A percentile compares a stretch with the other conserved stretches of the same genome.
These are phyloP conservation scores for Alectoris magna DNA, from an alignment of 2,797 vertebrate genomes.

Conservation along the genomic window DNA sequence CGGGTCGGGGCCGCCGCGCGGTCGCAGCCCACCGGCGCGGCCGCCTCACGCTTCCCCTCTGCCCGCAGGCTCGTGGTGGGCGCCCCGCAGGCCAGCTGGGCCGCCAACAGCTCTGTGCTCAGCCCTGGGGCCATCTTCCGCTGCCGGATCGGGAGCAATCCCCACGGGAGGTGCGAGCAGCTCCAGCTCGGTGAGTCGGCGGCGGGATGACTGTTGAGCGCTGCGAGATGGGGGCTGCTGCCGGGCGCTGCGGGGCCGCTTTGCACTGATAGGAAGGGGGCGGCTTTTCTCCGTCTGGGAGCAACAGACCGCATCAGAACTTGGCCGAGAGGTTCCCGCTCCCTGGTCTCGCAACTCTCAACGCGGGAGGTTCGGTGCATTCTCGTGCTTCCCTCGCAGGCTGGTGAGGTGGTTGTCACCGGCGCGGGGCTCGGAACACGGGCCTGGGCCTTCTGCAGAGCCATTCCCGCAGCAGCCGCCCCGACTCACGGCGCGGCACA, in stretches of 20 bases:
- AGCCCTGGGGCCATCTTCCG: conserved; percentile 89
- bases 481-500: not conserved
- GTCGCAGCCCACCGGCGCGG: not conserved
- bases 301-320: not conserved
- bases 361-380: not conserved
- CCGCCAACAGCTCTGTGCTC: conserved; percentile 59
- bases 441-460: not conserved
- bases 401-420: too few species aligned
- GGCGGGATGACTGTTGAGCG: not conserved
- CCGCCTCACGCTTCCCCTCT: not conserved
- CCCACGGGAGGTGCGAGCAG: conserved; percentile 76
- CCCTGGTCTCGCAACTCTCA: not conserved
- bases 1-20: not conserved
- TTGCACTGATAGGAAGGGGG: too few species aligned
- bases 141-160: conserved; percentile 81
- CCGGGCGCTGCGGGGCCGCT: too few species aligned
- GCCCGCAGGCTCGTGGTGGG: conserved; percentile 88
- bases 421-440: too few species aligned
- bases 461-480: not conserved
- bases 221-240: too few species aligned
- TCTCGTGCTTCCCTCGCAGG: not conserved
- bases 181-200: conserved; percentile 84
- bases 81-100: conserved; percentile 86
- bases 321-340: not conserved
- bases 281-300: not conserved